phyloP scores from a whole-genome alignment of 2,888 invertebrate genomes.

The Vannuccia rotundouncinata region DNA sequence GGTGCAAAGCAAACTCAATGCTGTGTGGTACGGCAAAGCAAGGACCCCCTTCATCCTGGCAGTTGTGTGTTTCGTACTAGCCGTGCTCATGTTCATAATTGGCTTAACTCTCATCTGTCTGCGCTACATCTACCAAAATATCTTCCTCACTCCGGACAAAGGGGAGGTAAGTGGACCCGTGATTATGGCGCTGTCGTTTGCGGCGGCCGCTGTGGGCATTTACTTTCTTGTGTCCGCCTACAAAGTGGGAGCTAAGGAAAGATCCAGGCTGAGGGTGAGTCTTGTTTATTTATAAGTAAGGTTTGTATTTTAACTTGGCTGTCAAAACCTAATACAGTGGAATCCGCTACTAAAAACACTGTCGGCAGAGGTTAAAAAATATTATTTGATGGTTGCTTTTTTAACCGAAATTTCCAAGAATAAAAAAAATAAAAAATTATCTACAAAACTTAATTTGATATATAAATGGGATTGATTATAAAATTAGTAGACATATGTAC shows the following conservation, averaged over 20 bases:
- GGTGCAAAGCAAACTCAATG: background rate
- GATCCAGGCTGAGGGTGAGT: background rate
- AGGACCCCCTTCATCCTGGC: background rate
- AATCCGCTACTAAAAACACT: no score
- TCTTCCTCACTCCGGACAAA: background rate
- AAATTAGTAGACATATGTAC: no score
- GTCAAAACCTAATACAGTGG: no score
- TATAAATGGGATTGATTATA: no score
- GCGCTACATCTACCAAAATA: slow-evolving; percentile 5
- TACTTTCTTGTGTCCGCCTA: background rate
- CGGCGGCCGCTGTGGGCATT: background rate
- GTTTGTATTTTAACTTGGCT: no score
- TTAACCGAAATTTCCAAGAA: no score
- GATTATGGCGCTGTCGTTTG: background rate
- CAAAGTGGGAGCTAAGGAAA: background rate
- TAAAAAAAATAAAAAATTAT: no score
- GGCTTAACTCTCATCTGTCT: background rate
- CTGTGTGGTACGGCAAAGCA: slow-evolving; percentile 15
- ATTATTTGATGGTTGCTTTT: no score
- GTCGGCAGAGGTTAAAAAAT: no score
- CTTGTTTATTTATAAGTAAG: background rate
- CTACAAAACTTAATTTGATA: no score
- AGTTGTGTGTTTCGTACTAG: background rate
- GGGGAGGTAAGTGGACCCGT: background rate
- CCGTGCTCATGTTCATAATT: background rate